Base-by-base conservation (phyloP, 1,140 invertebrate genomes). In the Fopius arisanus region DNA sequence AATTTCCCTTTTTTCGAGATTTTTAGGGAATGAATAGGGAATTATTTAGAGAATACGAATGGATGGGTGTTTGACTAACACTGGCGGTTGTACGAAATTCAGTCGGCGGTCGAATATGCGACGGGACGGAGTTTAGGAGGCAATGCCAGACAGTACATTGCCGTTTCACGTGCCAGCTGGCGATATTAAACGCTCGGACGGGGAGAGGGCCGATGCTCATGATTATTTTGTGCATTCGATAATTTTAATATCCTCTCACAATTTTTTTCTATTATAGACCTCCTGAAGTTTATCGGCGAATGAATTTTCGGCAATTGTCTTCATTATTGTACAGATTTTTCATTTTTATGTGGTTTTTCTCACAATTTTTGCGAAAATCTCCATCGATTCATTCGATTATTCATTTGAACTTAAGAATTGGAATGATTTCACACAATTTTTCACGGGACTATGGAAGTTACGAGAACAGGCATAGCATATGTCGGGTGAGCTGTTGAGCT, bases 91-190 rank as follows among this genome's bases (percentile, higher is more conserved):
- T 59, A 16, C 70, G 69, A 74, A 74, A 68, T 68, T 69, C n/a
- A 48, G 41, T 29, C 7, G 43, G 5, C 67, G 41, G 41, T 69
- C 67, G 67, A 54, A 33, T 40, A 6, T 40, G n/a, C 41, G 41
- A 54, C 21, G 12, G 71, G 41, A 41, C 19, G 40, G 71, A 31
- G 16, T 66, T 73, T 67, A 26, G 54, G 14, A 26, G 54, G 71
- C 71, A 73, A 73, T 73, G 71, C 71, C 71, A 73, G 71, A 69
- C 72, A 74, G 72, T 69, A 74, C 72, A 74, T 74, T 74, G 66
- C 51, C 72, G 72, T 67, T 74, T 74, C 67, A 74, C 72, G 72
- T 74, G 72, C 72, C 72, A 74, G 72, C 72, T 74, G 72, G 72
- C 72, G 72, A 74, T 74, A 74, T 74, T 74, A 74, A 74, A 73